Evolutionary conservation across 1,140 invertebrate genomes (phyloP), one percentile per base, ranked within the genome.

Genomic region (Drosophila watanabei): DNA sequence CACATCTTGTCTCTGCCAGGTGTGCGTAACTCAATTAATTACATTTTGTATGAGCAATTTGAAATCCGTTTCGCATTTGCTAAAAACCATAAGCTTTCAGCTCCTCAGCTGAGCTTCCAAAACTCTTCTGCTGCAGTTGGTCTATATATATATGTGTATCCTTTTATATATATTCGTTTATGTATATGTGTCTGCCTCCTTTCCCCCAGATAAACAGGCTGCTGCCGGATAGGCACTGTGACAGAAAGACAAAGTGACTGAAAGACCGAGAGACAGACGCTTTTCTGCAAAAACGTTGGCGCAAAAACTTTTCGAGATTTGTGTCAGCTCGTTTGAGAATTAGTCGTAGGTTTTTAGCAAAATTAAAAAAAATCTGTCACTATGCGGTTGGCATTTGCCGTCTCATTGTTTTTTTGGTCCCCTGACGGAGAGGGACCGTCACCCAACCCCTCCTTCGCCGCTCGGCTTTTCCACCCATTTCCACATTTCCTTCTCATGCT

Each of bases 241-340:
- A 64, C 61, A 64, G 64, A 71, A 32, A 35, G 58, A 75, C 56
- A 75, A 63, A 66, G 63, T 35, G 63, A 66, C 63, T 63, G 71
- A 52, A 24, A 48, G 75, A 48, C 61, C 11, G 63, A 48, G 24
- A 48, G 70, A 59, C 79, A 62, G 64, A 61, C 79, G 64, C 64
- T 64, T 57, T 48, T 51, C 51, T 64, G 70, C 54, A 83, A 80
- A 80, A 80, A 88, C 64, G 81, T 85, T 89, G 85, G 72, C 69
- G 81, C 82, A 79, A 79, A 80, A 89, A 89, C 79, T 89, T 85
- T 82, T 76, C 65, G 69, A 89, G 85, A 89, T 89, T 89, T 89
- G 85, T 89, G 86, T 90, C 85, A 89, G 85, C 82, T 89, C 85
- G 85, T 89, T 89, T 89, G 85, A 89, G 85, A 89, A 89, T 89